These are phyloP conservation scores for Pongo abelii DNA, from an alignment of 2,113 vertebrate genomes.

Conservation along the genomic window DNA sequence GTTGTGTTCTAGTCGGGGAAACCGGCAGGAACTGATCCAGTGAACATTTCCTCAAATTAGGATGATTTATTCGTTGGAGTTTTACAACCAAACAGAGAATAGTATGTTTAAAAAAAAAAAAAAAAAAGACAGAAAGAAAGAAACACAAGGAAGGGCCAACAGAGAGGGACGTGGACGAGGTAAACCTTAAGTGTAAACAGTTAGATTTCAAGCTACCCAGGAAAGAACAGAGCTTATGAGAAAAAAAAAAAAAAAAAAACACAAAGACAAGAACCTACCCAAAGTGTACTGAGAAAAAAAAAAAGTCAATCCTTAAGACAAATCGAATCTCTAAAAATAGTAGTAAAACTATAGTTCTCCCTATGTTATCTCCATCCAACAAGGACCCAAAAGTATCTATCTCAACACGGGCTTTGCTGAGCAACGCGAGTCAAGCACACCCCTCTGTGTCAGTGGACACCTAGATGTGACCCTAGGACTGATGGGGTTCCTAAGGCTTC, in stretches of 20 bases:
- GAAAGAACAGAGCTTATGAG: not conserved
- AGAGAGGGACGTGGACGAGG: not conserved
- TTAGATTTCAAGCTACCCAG: not conserved
- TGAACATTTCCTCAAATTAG: constrained; percentile 28
- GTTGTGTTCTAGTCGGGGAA: constrained; percentile 71
- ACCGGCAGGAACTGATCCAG: constrained; percentile 63
- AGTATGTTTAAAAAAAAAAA: not conserved
- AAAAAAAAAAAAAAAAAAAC: not conserved
- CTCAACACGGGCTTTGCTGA: not conserved
- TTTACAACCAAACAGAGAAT: constrained; percentile 44
- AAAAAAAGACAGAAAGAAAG: not conserved
- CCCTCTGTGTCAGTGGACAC: not conserved
- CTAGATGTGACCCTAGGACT: too few species aligned
- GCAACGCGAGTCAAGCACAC: not conserved
- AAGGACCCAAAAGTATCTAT: not conserved
- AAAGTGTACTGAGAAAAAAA: not conserved
- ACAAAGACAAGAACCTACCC: constrained; percentile 23
- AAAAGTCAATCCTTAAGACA: not conserved
- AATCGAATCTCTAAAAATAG: constrained; percentile 29
- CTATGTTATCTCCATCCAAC: not conserved
- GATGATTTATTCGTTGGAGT: constrained; percentile 34
- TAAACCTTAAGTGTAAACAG: not conserved
- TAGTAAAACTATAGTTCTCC: not conserved
- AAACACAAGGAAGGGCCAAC: not conserved
- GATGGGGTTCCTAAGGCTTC: too few species aligned